phyloP scores from a whole-genome alignment of 2,888 invertebrate species.

The Oxycera nigricornis region DNA sequence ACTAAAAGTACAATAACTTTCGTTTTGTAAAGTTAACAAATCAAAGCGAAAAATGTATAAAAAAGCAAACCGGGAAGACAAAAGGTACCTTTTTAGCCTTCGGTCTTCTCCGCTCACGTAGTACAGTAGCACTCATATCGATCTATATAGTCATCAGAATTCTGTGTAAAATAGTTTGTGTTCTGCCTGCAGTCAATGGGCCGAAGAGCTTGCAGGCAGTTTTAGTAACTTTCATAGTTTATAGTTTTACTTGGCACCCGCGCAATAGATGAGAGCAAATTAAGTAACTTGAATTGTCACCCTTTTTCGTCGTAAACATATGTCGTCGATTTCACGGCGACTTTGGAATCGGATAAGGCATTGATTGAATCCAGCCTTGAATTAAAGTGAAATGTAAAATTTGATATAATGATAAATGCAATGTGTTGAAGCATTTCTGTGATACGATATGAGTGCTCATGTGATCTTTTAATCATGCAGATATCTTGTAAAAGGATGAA shows the following conservation, averaged over 20 bases:
- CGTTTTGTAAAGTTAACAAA: constrained; percentile 19
- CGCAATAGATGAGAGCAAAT: no score
- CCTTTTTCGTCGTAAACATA: no score
- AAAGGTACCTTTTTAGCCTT: background rate
- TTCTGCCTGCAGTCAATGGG: no score
- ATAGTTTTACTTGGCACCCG: no score
- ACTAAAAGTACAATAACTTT: constrained; percentile 28
- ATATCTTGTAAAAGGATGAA: background rate
- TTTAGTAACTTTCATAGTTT: no score
- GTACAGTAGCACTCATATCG: constrained; percentile 50
- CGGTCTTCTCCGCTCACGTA: background rate
- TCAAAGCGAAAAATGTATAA: background rate
- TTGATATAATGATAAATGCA: background rate
- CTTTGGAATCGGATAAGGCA: no score
- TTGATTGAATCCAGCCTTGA: no score
- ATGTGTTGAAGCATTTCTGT: constrained; percentile 58
- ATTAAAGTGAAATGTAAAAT: no score
- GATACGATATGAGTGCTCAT: constrained; percentile 60
- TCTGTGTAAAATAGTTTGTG: constrained; percentile 1
- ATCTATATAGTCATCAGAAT: constrained; percentile 45
- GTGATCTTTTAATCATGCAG: constrained; percentile 44
- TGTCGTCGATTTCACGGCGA: no score
- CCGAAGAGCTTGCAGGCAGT: no score
- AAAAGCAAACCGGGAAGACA: background rate
- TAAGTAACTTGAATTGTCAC: no score